Percentiles rank a stretch among this genome's conserved stretches.
phyloP scores from a whole-genome alignment of 2,888 invertebrate species.

The Andrena praecox region DNA sequence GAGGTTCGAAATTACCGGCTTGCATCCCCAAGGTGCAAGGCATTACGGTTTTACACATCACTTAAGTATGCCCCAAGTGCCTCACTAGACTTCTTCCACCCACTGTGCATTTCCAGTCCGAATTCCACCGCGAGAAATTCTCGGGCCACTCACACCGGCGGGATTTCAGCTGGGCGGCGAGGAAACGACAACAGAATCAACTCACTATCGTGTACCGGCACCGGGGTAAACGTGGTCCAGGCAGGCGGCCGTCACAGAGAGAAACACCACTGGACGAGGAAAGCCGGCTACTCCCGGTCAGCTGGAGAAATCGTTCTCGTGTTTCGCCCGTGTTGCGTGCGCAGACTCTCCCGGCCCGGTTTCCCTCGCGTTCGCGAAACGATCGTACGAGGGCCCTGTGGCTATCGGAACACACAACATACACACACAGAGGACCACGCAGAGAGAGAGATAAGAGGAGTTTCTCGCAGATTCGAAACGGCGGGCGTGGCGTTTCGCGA shows the following conservation, averaged over 20 bases:
- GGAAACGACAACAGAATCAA: conserved; percentile 6
- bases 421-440: conserved; percentile 4
- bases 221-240: conserved; percentile 50
- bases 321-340: conserved; percentile 39
- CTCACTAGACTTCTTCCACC: neutral
- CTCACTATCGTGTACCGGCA: conserved; percentile 54
- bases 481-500: conserved; percentile 85
- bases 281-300: conserved; percentile 51
- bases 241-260: conserved; percentile 47
- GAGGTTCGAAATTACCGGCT: neutral
- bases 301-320: conserved; percentile 49
- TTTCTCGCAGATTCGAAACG: conserved; percentile 63
- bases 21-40: neutral
- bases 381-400: conserved; percentile 49
- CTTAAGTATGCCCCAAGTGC: neutral
- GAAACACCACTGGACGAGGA: conserved; percentile 46
- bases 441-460: conserved; percentile 8
- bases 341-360: conserved; percentile 52
- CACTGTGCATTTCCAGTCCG: neutral
- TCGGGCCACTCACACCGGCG: conserved; percentile 16
- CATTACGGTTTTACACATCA: neutral
- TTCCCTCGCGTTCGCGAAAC: conserved; percentile 58
- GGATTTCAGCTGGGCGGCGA: neutral
- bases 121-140: neutral
- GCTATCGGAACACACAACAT: conserved; percentile 19